Evolutionary conservation across 1,140 invertebrate genomes (phyloP).

Genomic region (Aphelenchoides fujianensis): DNA sequence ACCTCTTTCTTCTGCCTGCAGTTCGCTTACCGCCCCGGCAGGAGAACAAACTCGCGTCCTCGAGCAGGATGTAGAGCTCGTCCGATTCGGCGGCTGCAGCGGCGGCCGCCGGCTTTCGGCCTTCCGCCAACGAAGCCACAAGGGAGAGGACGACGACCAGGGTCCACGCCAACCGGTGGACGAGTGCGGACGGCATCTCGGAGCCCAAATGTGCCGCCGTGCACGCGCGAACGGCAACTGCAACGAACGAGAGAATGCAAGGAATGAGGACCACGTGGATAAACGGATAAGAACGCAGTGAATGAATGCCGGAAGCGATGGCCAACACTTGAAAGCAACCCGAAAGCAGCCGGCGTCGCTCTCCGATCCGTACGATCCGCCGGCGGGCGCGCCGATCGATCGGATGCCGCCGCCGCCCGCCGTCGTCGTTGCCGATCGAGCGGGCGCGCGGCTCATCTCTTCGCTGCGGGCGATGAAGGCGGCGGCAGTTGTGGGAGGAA

Average conservation of each 20-base stretch:
- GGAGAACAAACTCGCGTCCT: conserved; percentile 59
- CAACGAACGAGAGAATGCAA: not conserved
- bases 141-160: not conserved
- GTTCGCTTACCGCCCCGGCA: conserved; percentile 57
- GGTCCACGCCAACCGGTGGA: not conserved
- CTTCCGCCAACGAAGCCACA: not conserved
- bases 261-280: too few species aligned
- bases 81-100: conserved; percentile 27
- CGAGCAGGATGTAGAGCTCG: conserved; percentile 58
- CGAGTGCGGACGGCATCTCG: not conserved
- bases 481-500: too few species aligned
- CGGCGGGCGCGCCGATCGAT: not conserved
- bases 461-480: not conserved
- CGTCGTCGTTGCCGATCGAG: not conserved
- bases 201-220: too few species aligned
- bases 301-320: too few species aligned
- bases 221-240: not conserved
- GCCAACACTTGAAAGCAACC: too few species aligned
- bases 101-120: too few species aligned
- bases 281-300: too few species aligned
- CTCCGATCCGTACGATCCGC: too few species aligned
- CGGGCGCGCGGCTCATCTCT: not conserved
- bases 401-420: too few species aligned
- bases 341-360: too few species aligned
- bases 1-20: not conserved